A percentile compares a stretch with the other conserved stretches of the same genome.
phyloP scores from a whole-genome alignment of 2,888 invertebrate genomes.

The Rosalia funebris region DNA sequence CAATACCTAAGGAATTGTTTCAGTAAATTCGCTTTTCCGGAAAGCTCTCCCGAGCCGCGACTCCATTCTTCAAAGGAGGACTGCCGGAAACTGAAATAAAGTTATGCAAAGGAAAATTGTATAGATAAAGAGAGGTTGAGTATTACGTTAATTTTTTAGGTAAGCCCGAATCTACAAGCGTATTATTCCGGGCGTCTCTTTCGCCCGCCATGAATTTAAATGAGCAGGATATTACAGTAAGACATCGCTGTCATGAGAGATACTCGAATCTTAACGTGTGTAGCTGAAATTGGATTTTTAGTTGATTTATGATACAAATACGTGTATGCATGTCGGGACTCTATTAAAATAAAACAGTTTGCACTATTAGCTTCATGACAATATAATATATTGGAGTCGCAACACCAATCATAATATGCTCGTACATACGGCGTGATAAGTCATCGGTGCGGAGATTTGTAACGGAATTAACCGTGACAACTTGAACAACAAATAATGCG shows the following conservation, averaged over 20 bases:
- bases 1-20: constrained; percentile 27
- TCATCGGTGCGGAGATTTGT: constrained; percentile 11
- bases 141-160: constrained; percentile 30
- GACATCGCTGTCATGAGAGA: constrained; percentile 44
- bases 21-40: constrained; percentile 25
- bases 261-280: constrained; percentile 44
- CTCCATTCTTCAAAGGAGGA: constrained; percentile 11
- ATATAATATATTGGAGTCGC: constrained; percentile 19
- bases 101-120: constrained; percentile 25
- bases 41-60: constrained; percentile 15
- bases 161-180: constrained; percentile 26
- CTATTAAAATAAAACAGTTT: constrained; percentile 42
- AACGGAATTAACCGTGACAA: constrained; percentile 13
- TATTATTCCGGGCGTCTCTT: constrained; percentile 29
- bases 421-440: constrained; percentile 8
- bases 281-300: constrained; percentile 47
- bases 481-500: constrained; percentile 17
- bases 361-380: constrained; percentile 33
- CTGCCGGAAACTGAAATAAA: constrained; percentile 23
- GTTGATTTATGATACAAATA: constrained; percentile 49
- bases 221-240: constrained; percentile 47
- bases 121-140: constrained; percentile 27
- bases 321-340: constrained; percentile 45
- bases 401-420: constrained; percentile 14
- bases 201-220: constrained; percentile 43